These are phyloP conservation scores for Coccyzus lansbergi DNA, from an alignment of 2,797 vertebrate species.

Conservation along the genomic window DNA sequence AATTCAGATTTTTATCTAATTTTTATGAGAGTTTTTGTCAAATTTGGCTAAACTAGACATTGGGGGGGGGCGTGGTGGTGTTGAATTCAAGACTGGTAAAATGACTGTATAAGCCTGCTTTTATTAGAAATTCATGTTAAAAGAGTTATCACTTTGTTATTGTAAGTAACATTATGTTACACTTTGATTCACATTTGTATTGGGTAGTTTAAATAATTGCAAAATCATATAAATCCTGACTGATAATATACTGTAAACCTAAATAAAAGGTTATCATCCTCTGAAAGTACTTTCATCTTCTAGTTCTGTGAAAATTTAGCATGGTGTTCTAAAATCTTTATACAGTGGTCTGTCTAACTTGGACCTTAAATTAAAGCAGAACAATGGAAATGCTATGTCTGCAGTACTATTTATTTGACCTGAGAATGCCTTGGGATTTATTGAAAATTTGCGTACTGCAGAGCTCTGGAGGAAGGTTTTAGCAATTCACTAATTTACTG, in stretches of 20 bases:
- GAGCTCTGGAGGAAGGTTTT: slow-evolving; percentile 1
- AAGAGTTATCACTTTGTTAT: background rate
- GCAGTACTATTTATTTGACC: slow-evolving; percentile 14
- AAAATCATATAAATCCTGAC: background rate
- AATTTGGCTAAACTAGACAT: background rate
- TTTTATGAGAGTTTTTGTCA: background rate
- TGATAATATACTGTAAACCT: background rate
- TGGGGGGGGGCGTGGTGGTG: too few species aligned
- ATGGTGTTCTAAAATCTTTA: background rate
- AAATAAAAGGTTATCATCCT: background rate
- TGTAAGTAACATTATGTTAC: background rate
- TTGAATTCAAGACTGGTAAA: background rate
- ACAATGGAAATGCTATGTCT: background rate
- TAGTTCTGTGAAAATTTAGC: background rate
- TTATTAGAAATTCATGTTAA: background rate
- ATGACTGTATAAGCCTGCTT: background rate
- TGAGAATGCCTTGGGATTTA: background rate
- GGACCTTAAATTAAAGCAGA: background rate
- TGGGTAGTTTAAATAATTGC: background rate
- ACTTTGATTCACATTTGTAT: background rate
- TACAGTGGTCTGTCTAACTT: background rate
- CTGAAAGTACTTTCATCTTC: background rate
- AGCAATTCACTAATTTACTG: slow-evolving; percentile 20
- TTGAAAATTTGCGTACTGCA: background rate
- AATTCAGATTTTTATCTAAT: background rate